Percentiles rank a stretch among this genome's conserved stretches.
Evolutionary conservation across 53 echinoderm and acorn worm species (phyloP).

Genomic region (Mesocentrotus franciscanus): DNA sequence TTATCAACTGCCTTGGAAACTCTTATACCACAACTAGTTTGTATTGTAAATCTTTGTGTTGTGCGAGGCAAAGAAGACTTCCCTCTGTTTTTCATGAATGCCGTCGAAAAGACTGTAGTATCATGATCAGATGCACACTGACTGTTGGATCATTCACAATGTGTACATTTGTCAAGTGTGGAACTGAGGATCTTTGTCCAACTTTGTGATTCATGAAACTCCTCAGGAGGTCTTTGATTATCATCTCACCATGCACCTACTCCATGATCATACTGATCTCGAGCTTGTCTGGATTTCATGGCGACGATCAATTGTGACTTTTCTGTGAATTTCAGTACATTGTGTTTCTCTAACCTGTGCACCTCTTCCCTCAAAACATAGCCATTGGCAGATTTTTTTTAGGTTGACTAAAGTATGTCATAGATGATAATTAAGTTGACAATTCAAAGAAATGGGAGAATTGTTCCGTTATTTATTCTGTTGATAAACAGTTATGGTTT

Average conservation of each 20-base stretch:
- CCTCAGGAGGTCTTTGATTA: neutral
- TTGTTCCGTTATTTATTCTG: neutral
- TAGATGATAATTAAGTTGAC: neutral
- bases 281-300: neutral
- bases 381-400: neutral
- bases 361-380: neutral
- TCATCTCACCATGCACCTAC: neutral
- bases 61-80: neutral
- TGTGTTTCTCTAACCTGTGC: neutral
- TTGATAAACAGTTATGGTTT: neutral
- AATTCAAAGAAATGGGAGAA: neutral
- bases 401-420: neutral
- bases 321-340: neutral
- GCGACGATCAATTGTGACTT: neutral
- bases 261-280: neutral
- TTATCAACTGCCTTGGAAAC: no score
- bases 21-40: no score
- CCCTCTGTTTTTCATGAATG: neutral
- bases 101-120: neutral
- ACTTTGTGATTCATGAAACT: neutral
- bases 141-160: neutral
- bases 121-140: neutral
- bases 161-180: neutral
- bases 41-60: neutral
- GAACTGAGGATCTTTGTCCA: neutral